phyloP scores from a whole-genome alignment of 2,113 vertebrate species.

The Zingel zingel region DNA sequence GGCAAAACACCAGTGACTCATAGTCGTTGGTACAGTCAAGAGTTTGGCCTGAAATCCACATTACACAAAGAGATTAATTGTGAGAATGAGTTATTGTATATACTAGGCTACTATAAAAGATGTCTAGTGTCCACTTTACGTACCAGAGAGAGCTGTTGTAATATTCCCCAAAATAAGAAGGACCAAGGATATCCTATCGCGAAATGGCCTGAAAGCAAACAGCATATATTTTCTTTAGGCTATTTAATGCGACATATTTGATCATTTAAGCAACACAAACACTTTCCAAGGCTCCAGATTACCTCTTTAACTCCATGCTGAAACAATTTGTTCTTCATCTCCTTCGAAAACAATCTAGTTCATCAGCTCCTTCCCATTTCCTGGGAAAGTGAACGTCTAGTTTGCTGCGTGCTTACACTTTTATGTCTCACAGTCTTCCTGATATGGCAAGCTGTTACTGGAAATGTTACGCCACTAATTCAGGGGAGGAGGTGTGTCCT shows the following conservation, averaged over 20 bases:
- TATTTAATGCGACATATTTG: background rate
- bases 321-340: background rate
- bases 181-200: background rate
- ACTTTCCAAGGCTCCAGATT: background rate
- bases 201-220: conserved; percentile 10
- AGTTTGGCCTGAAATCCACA: background rate
- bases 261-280: background rate
- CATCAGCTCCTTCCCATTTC: background rate
- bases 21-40: conserved; percentile 72
- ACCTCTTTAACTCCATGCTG: background rate
- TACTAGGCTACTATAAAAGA: too few relatives aligned
- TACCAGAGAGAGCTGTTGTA: conserved; percentile 6
- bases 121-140: background rate
- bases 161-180: background rate
- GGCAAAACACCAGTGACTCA: conserved; percentile 32
- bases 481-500: conserved; percentile 14
- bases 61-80: accelerated
- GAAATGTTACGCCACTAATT: conserved; percentile 25
- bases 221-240: background rate
- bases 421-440: conserved; percentile 18
- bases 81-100: background rate
- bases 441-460: background rate
- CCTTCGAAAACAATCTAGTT: background rate
- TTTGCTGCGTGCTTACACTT: background rate
- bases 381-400: too few relatives aligned